Base-by-base conservation (phyloP, 1,140 invertebrate species). In the Drosophila parvula region DNA sequence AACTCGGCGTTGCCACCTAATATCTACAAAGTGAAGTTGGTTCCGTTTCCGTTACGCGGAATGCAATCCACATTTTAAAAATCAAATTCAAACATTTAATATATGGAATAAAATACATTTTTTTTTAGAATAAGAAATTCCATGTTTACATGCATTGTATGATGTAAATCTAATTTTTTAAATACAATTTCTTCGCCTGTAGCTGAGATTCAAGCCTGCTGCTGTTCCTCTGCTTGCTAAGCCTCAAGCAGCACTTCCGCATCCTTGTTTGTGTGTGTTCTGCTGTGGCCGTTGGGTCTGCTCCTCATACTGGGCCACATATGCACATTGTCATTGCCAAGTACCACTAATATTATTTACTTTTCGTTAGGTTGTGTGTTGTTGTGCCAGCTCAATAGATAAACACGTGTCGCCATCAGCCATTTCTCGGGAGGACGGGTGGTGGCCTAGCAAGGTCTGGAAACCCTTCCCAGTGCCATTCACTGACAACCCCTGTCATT, bases 261-360 rank as follows among this genome's bases (percentile, higher is more conserved):
- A 70, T 88, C 63, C 75, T 80, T 82, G 84, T 74, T 84, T 88
- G 77, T 82, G 61, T 68, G 38, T 68, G 53, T 58, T 55, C 34
- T 32, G 51, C 44, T 75, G 61, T 28, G 62, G 64, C 67, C 69
- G 28, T 64, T 59, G 55, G 67, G 73, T 38, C 55, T 41, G 45
- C 78, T 41, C 40, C 68, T 40, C 56, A 47, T 45, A 44, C 59
- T 73, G 79, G 84, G 84, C 50, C 83, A 83, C 83, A 88, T 88
- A 89, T 88, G 83, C 83, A 83, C 83, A 88, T 88, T 88, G 83
- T 88, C 83, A 88, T 67, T 78, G 83, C 77, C 83, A 83, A 88
- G 84, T 89, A 88, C 79, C 83, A 89, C 83, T 88, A 88, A 88
- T 88, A 88, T 88, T 88, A 80, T 88, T 88, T 88, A 88, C 83